Evolutionary conservation across 2,113 vertebrate species (phyloP).

Genomic region (Gadus chalcogrammus): DNA sequence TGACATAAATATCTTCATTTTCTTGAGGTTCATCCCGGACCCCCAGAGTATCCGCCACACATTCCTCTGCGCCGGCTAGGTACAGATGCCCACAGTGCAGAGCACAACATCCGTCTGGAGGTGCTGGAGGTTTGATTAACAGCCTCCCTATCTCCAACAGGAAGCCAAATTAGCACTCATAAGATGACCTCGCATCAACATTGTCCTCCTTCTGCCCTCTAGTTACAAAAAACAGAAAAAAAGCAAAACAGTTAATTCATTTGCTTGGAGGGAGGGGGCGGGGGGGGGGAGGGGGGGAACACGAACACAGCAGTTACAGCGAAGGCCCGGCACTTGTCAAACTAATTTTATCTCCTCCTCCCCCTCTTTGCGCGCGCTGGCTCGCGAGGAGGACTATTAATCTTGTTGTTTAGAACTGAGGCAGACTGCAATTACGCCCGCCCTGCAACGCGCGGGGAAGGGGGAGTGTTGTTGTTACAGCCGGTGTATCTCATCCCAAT

Average conservation of each 20-base stretch:
- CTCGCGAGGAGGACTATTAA: conserved; percentile 49
- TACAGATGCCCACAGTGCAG: no score
- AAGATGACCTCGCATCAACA: conserved; percentile 53
- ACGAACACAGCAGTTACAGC: conserved; percentile 37
- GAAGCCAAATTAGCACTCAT: conserved; percentile 49
- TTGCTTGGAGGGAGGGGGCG: conserved; percentile 31
- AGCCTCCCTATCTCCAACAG: conserved; percentile 19
- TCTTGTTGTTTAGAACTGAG: conserved; percentile 29
- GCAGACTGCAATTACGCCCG: conserved; percentile 40
- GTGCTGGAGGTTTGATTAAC: conserved; percentile 4
- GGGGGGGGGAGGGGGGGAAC: no score
- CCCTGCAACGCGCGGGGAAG: conserved; percentile 33
- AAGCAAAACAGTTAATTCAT: conserved; percentile 50
- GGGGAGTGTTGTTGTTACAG: conserved; percentile 44
- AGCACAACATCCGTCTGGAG: no score
- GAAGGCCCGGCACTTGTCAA: conserved; percentile 11
- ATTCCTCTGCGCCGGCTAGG: no score
- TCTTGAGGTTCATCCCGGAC: no score
- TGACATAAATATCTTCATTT: no score
- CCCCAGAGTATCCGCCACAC: no score
- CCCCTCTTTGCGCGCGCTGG: conserved; percentile 4
- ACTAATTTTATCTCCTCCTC: conserved; percentile 39
- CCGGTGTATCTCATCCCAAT: conserved; percentile 42
- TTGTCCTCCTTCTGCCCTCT: conserved; percentile 37
- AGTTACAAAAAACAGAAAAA: conserved; percentile 43